Evolutionary conservation across 2,888 invertebrate genomes (phyloP).

Genomic region (Megaustenia siamemsis): DNA sequence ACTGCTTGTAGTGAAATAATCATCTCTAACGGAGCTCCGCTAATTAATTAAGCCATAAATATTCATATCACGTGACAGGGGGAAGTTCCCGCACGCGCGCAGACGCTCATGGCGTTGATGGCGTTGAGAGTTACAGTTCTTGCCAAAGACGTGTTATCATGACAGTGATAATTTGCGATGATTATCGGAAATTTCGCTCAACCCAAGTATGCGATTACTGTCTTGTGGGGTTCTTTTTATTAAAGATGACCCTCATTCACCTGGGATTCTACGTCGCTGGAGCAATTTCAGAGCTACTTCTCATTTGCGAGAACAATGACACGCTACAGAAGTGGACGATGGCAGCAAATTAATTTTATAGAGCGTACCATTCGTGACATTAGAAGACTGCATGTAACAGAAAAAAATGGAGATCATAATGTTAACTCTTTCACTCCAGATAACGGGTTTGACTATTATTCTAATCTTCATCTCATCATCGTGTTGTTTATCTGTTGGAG

Average conservation of each 20-base stretch:
- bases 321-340: background rate
- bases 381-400: too few relatives aligned
- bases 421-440: too few relatives aligned
- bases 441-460: too few relatives aligned
- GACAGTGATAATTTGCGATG: conserved; percentile 41
- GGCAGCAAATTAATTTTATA: background rate
- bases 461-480: too few relatives aligned
- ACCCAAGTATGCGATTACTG: conserved; percentile 15
- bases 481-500: too few relatives aligned
- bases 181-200: conserved; percentile 31
- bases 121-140: conserved; percentile 30
- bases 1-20: conserved; percentile 14
- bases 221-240: background rate
- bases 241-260: background rate
- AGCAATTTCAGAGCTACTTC: background rate
- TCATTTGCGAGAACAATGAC: background rate
- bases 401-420: too few relatives aligned
- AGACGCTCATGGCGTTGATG: conserved; percentile 15
- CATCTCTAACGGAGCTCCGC: background rate
- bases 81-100: conserved; percentile 38
- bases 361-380: too few relatives aligned
- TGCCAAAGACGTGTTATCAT: conserved; percentile 37
- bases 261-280: background rate
- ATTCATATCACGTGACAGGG: conserved; percentile 45
- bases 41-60: conserved; percentile 46